Evolutionary conservation across 2,888 invertebrate species (phyloP), one percentile per base, ranked within the genome.

Genomic region (Yponomeuta sedellus): DNA sequence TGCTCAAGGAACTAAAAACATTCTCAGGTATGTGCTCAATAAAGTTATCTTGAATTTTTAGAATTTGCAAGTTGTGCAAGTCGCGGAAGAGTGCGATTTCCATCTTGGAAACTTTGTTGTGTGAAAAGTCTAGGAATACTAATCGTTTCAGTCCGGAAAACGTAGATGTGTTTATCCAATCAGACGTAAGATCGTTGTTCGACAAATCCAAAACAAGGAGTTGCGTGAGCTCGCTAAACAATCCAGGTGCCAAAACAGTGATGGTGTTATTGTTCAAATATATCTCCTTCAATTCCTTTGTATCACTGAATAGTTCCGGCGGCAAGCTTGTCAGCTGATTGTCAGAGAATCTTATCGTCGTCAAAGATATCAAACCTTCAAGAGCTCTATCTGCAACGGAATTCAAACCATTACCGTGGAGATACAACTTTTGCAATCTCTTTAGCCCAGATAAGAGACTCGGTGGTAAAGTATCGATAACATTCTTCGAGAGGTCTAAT

Each of bases 231-330:
- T 95, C 95, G 75, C 94, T 93, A 78, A 97, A 96, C 68, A 97
- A 87, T 28, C 96, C 96, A 11, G 96, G 96, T 64, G 96, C 96
- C 52, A 97, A 85, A 19, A 96, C 96, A 74, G 95, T 94, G 68
- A 97, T 94, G 56, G 95, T 94, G 83, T 97, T 97, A 81, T 96
- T 96, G 77, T 95, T 94, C 67, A 97, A 85, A 81, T 96, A 95
- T 77, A 97, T 94, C 86, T 96, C 96, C 82, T 95, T 94, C 61
- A 97, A 89, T 71, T 95, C 95, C 74, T 94, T 93, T 56, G 95
- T 94, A 77, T 96, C 96, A 75, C 94, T 92, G 80, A 97, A 96
- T 66, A 97, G 88, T 81, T 96, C 96, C 2, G 96, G 95, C 25
- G 97, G 97, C 70, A 97, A 91, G 78, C 94, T 95, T 68, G 94